These are phyloP conservation scores for Apamea crenata DNA, from an alignment of 2,888 invertebrate species.

Conservation along the genomic window DNA sequence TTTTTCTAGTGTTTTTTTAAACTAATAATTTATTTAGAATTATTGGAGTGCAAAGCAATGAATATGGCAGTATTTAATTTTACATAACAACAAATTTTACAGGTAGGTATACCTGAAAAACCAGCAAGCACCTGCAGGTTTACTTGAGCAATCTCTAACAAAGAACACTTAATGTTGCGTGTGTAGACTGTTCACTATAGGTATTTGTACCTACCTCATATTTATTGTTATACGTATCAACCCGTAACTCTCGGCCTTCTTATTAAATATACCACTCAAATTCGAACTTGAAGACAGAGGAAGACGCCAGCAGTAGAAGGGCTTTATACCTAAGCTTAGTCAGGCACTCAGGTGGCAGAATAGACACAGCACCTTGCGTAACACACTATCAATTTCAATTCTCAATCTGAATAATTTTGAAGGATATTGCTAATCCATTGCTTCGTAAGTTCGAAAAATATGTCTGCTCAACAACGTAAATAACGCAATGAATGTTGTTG, in stretches of 20 bases:
- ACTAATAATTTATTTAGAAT: too few relatives aligned
- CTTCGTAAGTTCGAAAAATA: too few relatives aligned
- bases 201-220: neutral
- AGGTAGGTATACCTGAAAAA: too few relatives aligned
- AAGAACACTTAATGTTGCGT: neutral
- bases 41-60: too few relatives aligned
- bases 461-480: too few relatives aligned
- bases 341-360: neutral
- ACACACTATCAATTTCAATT: too few relatives aligned
- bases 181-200: neutral
- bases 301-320: constrained; percentile 1
- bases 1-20: too few relatives aligned
- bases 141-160: neutral
- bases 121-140: neutral
- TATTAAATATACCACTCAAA: neutral
- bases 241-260: constrained; percentile 6
- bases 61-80: too few relatives aligned
- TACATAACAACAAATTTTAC: too few relatives aligned
- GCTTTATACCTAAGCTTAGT: neutral
- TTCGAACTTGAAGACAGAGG: neutral
- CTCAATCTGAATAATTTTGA: too few relatives aligned
- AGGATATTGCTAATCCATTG: too few relatives aligned
- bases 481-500: too few relatives aligned
- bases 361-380: neutral
- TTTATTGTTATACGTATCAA: neutral